Conservation (phyloP, 53 echinoderm and acorn worm genomes). For the Paracentrotus lividus region DNA sequence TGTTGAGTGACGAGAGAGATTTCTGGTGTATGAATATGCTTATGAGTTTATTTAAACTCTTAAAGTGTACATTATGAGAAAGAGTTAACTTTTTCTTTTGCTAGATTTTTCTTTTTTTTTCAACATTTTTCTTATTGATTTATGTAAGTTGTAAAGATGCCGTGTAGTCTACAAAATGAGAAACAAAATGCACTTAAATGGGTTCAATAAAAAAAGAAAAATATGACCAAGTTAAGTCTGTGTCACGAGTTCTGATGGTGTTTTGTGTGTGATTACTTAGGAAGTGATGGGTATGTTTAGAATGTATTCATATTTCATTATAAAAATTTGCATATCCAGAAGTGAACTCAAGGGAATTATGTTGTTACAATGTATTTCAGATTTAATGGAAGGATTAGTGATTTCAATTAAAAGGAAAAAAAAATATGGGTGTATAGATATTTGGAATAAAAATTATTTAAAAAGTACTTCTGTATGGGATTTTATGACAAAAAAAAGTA, state of each 20-base stretch:
- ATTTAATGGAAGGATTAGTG: too few relatives aligned
- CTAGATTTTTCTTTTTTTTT: conserved; percentile 34
- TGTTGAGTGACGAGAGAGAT: background rate
- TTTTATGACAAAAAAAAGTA: too few relatives aligned
- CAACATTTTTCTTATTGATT: conserved; percentile 12
- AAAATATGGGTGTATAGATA: too few relatives aligned
- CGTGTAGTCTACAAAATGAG: conserved; percentile 56
- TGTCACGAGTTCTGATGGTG: background rate
- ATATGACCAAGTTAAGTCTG: conserved; percentile 63
- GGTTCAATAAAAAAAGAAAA: conserved; percentile 68
- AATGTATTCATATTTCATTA: too few relatives aligned
- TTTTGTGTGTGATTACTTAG: background rate
- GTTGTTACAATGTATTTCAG: too few relatives aligned
- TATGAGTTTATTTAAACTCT: background rate
- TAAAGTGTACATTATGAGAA: background rate
- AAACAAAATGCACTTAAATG: conserved; percentile 62
- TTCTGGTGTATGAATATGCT: background rate
- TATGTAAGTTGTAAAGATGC: conserved; percentile 60
- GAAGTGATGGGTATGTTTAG: background rate
- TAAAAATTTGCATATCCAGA: too few relatives aligned
- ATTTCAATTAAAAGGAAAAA: too few relatives aligned
- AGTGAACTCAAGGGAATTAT: too few relatives aligned
- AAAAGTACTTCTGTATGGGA: too few relatives aligned
- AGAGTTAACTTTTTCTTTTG: conserved; percentile 38
- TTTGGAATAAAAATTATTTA: too few relatives aligned